Conservation (phyloP, 2,888 invertebrate genomes). For the Tineola bisselliella region DNA sequence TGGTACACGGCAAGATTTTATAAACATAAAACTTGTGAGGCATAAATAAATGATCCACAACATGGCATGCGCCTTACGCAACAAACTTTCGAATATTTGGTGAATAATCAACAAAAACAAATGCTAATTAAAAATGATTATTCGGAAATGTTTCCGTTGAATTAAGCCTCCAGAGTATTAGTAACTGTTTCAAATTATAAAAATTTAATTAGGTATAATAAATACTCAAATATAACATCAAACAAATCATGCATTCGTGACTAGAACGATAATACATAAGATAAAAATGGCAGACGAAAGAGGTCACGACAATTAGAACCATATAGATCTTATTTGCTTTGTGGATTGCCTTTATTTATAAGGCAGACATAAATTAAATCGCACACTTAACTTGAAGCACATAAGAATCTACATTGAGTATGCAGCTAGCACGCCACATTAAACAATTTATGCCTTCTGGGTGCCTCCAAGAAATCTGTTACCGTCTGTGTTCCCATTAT, state of each 20-base stretch:
- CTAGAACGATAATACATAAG: background rate
- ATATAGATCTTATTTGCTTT: background rate
- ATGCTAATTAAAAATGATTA: background rate
- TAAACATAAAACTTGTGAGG: background rate
- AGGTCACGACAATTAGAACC: background rate
- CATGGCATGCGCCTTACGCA: background rate
- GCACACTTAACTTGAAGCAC: background rate
- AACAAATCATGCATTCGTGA: background rate
- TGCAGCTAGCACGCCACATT: slow-evolving; percentile 34
- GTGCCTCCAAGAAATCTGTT: background rate
- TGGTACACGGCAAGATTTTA: slow-evolving; percentile 18
- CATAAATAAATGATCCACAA: background rate
- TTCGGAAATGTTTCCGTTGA: background rate
- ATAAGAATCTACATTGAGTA: slow-evolving; percentile 19
- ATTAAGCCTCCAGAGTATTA: background rate
- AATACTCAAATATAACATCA: background rate
- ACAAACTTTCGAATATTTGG: background rate
- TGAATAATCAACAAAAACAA: background rate
- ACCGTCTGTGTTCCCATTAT: background rate
- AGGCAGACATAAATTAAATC: slow-evolving; percentile 1
- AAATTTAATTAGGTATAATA: background rate
- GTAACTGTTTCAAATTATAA: background rate
- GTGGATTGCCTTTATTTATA: background rate
- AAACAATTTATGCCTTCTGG: slow-evolving; percentile 29
- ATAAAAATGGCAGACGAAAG: background rate